A percentile compares a stretch with the other conserved stretches of the same genome.
These are phyloP conservation scores for Lytechinus variegatus DNA, from an alignment of 35 echinoderm and acorn worm genomes.

Conservation along the genomic window DNA sequence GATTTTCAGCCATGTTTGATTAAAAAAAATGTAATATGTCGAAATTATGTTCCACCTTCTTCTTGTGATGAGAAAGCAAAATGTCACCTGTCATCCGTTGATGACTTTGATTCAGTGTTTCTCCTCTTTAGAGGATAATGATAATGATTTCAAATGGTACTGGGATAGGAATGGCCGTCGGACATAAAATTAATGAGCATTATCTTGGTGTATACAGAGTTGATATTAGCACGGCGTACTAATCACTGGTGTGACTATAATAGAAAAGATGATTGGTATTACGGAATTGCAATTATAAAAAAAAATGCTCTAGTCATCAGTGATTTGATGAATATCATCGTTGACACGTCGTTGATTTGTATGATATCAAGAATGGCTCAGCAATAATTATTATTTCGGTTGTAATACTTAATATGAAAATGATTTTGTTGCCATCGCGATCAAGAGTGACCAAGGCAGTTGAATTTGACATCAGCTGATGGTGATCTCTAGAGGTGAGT, in stretches of 20 bases:
- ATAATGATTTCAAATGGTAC: not conserved
- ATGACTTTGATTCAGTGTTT: not conserved
- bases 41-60: not conserved
- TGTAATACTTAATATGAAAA: not conserved
- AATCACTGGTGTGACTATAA: not conserved
- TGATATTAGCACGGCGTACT: not conserved
- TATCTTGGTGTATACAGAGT: not conserved
- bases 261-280: not conserved
- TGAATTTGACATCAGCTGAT: not conserved
- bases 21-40: not conserved
- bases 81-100: not conserved
- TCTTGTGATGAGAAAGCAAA: not conserved
- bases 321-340: not conserved
- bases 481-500: not conserved
- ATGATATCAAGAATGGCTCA: not conserved
- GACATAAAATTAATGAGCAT: not conserved
- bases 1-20: not conserved
- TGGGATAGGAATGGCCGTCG: not conserved
- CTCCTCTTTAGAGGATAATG: not conserved
- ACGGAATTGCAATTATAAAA: not conserved
- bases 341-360: not conserved
- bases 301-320: not conserved
- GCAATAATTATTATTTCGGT: not conserved
- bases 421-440: not conserved
- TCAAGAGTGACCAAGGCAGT: not conserved